Evolutionary conservation across 1,140 invertebrate species (phyloP), one percentile per base, ranked within the genome.

Genomic region (Eueides isabella): DNA sequence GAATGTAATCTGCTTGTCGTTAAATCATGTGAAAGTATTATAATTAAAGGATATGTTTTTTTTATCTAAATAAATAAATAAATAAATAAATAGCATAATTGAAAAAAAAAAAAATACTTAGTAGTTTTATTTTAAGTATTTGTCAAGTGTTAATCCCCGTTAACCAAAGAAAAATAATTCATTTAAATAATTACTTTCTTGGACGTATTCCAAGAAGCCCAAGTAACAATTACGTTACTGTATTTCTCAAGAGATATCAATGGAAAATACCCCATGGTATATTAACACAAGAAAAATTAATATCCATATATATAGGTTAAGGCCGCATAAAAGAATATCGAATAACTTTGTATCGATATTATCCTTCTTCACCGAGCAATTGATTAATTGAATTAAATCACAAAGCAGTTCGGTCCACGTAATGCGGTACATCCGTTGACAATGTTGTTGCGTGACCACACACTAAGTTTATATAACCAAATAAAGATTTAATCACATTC

Each of bases 401-500:
- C 74, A 75, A 75, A 68, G 74, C 64, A 55, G 62, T 62, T 67
- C 26, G 41, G 68, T 75, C 72, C 29, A 69, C 61, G 67, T 68
- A 67, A 66, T 48, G 55, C 67, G 26, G 64, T 55, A 67, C 74
- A 75, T 75, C 74, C 74, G 74, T 41, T 61, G 73, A 71, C 74
- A 75, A 75, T 67, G 68, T 35, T 19, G 9, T n/a, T 23, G 48
- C n/a, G 19, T 55, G 74, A 71, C 68, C 74, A 67, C 74, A 71
- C 61, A 31, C 65, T 70, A 61, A 75, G 31, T 64, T 70, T 66
- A 71, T 71, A 71, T 75, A 75, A 75, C 73, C 73, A 75, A 75
- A 75, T 75, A 75, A 75, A 75, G 74, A 28, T 33, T 65, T 41
- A 63, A 67, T 70, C 64, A 29, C 64, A 63, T 71, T 71, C 41